Conservation (phyloP, 2,797 vertebrate genomes). For the Acipenser ruthenus region DNA sequence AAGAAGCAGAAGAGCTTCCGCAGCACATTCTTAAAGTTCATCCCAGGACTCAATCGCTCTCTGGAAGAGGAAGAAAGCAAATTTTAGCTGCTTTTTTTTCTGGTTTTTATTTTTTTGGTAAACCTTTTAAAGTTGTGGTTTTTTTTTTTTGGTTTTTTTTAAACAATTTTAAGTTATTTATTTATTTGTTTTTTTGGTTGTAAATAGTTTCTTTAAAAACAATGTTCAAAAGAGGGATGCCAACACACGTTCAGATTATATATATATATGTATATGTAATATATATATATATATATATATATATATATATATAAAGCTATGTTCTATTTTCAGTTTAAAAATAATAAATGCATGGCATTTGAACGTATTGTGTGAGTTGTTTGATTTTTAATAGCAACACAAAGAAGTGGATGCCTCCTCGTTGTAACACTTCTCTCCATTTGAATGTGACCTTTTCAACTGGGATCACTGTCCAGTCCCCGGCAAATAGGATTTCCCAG, state of each 20-base stretch:
- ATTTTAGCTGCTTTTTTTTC: conserved; percentile 50
- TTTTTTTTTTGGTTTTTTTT: conserved; percentile 17
- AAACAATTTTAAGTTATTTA: conserved; percentile 68
- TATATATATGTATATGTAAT: no score
- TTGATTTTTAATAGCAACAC: no score
- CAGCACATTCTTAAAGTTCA: conserved; percentile 81
- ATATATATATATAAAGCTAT: no score
- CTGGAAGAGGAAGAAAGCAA: conserved; percentile 95
- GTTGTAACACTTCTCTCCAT: no score
- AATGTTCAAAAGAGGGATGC: conserved; percentile 14
- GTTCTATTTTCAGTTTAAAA: no score
- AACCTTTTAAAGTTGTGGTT: conserved; percentile 20
- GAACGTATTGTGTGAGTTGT: no score
- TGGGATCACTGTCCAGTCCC: no score
- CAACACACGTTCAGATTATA: not conserved
- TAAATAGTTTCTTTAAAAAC: conserved; percentile 37
- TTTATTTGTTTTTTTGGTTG: conserved; percentile 51
- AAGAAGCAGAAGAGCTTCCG: conserved; percentile 84
- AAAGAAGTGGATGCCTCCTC: no score
- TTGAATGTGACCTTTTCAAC: no score
- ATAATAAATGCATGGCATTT: no score
- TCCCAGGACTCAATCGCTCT: conserved; percentile 84
- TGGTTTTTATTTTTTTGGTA: conserved; percentile 29
- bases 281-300: no score
- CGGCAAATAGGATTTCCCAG: no score